phyloP scores from a whole-genome alignment of 1,140 invertebrate species.

The Macrobrachium nipponense region DNA sequence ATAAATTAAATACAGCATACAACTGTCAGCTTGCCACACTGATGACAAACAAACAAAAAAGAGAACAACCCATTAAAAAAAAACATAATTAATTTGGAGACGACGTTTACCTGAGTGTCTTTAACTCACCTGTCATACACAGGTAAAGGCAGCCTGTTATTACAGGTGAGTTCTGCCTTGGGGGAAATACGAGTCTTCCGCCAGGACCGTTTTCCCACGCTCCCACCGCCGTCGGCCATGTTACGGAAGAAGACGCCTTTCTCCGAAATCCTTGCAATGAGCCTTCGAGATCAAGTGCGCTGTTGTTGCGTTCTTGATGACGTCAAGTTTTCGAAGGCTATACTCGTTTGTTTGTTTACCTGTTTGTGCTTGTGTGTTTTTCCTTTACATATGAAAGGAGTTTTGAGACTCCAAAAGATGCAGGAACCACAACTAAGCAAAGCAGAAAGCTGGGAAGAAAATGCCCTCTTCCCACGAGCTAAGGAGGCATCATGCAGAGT shows the following conservation, averaged over 20 bases:
- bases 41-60: no score
- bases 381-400: no score
- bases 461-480: not conserved
- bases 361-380: not conserved
- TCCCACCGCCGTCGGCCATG: constrained; percentile 12
- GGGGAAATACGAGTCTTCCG: constrained; percentile 15
- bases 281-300: no score
- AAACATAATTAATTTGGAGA: no score
- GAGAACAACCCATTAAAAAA: no score
- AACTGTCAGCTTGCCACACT: no score
- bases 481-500: not conserved
- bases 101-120: no score
- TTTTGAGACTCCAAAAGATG: no score
- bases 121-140: not conserved
- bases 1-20: no score
- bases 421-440: no score
- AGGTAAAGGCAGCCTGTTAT: constrained; percentile 12
- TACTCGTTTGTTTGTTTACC: not conserved
- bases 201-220: constrained; percentile 37
- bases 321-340: not conserved
- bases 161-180: not conserved
- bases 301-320: no score
- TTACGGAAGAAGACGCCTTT: not conserved
- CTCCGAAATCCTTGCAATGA: no score
- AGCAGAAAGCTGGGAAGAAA: not conserved